Percentiles rank a stretch among this genome's conserved stretches.
Evolutionary conservation across 2,113 vertebrate species (phyloP).

Genomic region (Euleptes europaea): DNA sequence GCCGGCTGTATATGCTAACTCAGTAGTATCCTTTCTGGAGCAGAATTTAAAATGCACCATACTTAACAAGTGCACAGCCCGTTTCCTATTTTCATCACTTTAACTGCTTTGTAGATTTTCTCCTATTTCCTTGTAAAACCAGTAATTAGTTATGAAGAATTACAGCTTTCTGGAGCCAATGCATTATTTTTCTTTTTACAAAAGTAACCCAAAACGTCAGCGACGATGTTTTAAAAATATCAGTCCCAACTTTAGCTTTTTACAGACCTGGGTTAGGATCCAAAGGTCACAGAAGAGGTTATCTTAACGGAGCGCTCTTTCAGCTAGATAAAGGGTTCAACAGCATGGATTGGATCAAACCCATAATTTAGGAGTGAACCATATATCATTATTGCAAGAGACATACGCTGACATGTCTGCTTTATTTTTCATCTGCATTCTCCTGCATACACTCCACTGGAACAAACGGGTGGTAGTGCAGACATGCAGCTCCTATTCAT

Average conservation of each 20-base stretch:
- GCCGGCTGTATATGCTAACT: conserved; percentile 16
- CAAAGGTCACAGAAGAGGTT: neutral
- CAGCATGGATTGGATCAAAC: too few relatives aligned
- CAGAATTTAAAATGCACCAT: conserved; percentile 15
- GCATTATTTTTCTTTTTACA: conserved; percentile 5
- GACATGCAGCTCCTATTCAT: neutral
- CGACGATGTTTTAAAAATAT: neutral
- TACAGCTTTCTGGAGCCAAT: neutral
- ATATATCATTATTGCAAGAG: conserved; percentile 19
- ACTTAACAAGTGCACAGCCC: neutral
- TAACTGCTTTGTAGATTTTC: conserved; percentile 27
- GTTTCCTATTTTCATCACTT: conserved; percentile 16
- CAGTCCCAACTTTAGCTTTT: conserved; percentile 26
- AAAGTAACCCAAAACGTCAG: conserved; percentile 23
- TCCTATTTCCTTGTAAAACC: conserved; percentile 33
- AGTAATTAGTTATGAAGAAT: conserved; percentile 31
- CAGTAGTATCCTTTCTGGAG: conserved; percentile 44
- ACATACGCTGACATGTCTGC: conserved; percentile 12
- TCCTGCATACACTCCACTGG: neutral
- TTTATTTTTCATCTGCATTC: neutral
- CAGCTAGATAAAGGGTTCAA: too few relatives aligned
- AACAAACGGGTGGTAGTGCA: neutral
- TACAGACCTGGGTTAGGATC: neutral
- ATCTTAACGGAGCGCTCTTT: neutral
- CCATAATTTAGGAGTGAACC: conserved; percentile 17